phyloP scores from a whole-genome alignment of 2,113 vertebrate species.

The human region GRCh38 chr14:100711001-100711500 shows the following conservation, averaged over 20 bases:
- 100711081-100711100: conserved; percentile 64
- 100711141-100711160: neutral
- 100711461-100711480: neutral
- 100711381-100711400: neutral
- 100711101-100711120: neutral
- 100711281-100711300: neutral
- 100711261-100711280: conserved; percentile 25
- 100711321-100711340: rapidly evolving
- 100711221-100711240: conserved; percentile 28
- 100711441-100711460: neutral
- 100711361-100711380: neutral
- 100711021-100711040: neutral
- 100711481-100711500: rapidly evolving
- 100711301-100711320: rapidly evolving
- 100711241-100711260: conserved; percentile 52
- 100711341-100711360: too few relatives aligned
- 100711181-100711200: conserved; percentile 38
- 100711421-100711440: too few relatives aligned
- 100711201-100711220: conserved; percentile 36
- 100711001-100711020: neutral
- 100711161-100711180: neutral
- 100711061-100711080: neutral
- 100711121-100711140: conserved; percentile 63
- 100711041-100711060: conserved; percentile 11
- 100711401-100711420: rapidly evolving